Conservation (phyloP, 2,888 invertebrate species). For the Eremobia ochroleuca region DNA sequence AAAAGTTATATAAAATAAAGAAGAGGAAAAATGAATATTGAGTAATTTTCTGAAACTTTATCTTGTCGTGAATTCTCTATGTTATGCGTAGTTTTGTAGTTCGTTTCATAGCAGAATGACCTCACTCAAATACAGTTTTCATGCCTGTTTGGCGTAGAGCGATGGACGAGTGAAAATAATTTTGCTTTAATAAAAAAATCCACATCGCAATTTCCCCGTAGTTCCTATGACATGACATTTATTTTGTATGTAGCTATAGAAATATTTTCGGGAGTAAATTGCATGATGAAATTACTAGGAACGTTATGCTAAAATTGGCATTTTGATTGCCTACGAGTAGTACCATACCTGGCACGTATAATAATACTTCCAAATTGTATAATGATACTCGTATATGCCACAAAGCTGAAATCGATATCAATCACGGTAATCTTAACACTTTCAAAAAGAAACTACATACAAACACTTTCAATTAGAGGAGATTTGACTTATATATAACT, state of each 20-base stretch:
- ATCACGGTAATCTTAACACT: background rate
- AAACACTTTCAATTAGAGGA: background rate
- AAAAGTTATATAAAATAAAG: background rate
- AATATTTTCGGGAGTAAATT: slow-evolving; percentile 3
- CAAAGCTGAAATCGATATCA: background rate
- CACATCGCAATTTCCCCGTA: background rate
- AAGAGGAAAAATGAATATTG: background rate
- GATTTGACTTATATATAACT: background rate
- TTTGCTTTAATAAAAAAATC: slow-evolving; percentile 32
- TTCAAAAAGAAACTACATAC: background rate
- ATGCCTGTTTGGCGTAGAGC: background rate
- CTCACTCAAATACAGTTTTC: slow-evolving; percentile 26
- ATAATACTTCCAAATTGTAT: background rate
- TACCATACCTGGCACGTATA: background rate
- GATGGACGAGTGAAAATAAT: slow-evolving; percentile 1
- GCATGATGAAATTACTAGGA: background rate
- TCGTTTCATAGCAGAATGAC: slow-evolving; percentile 3
- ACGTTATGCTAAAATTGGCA: background rate
- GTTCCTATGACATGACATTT: slow-evolving; percentile 6
- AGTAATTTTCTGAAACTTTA: background rate
- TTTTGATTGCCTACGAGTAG: background rate
- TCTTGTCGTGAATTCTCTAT: slow-evolving; percentile 13
- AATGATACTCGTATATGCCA: background rate
- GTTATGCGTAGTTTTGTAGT: slow-evolving; percentile 10
- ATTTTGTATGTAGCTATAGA: background rate